Evolutionary conservation across 2,888 invertebrate species (phyloP), one percentile per base, ranked within the genome.

Genomic region (Bedellia somnulentella): DNA sequence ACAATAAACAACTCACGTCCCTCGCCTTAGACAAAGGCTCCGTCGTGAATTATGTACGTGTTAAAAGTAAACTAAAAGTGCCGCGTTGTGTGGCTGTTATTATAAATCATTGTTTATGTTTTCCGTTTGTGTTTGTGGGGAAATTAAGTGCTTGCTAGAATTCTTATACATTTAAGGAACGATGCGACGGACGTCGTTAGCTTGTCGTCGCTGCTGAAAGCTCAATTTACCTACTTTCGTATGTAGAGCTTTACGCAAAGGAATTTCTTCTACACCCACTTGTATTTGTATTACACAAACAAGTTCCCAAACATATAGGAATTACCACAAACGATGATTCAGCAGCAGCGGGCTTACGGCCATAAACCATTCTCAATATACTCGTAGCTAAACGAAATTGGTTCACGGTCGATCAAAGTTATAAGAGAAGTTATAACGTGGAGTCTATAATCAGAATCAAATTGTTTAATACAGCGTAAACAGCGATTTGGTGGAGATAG

Each of bases 31-130:
- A 73, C 73, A 75, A 75, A 75, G 73, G 71, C 73, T 67, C 56
- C 58, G 45, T 57, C 59, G 64, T 75, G 73, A 75, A 68, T 75
- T 71, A 75, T 75, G 62, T 67, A 75, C 73, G 73, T 71, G 75
- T 75, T 75, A 73, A 75, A 75, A 73, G 71, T 75, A 73, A 73
- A 73, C 71, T 67, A 67, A 71, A 73, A 75, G 73, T 75, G 67
- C 60, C 66, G 59, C 68, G 64, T 62, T 70, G 59, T 70, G 61
- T 66, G 64, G 63, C 56, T 59, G 71, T 68, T 73, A 73, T 67
- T 71, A 76, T 77, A 76, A 77, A 76, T 77, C 75, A 76, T 75
- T 73, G 71, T 67, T 76, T 76, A 75, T 75, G 76, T 63, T 75
- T 77, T 76, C 76, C 75, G 76, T 71, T 75, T 71, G 64, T 55